Evolutionary conservation across 2,113 vertebrate genomes (phyloP), one percentile per base, ranked within the genome.

Genomic region (Fregata magnificens): DNA sequence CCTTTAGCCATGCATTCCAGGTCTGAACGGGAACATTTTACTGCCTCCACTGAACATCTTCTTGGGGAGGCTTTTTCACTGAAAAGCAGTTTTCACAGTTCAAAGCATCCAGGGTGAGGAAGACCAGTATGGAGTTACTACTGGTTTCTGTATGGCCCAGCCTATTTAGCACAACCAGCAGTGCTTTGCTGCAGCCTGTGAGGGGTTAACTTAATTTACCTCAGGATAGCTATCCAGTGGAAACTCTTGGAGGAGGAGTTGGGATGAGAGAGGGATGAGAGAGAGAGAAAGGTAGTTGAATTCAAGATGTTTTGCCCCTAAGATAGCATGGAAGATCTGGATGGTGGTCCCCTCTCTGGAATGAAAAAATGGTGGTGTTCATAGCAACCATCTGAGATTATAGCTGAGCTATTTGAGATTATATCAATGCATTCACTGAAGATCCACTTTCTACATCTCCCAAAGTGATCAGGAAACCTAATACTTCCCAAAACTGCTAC

Each of bases 401-500:
- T 10, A 55, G 6, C 3, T 82, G 52, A 65, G 9, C 24, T 85
- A 50, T 47, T 24, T 71, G 69, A 83, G 45, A 77, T 77, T 58
- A 16, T 82, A 34, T 36, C 29, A 44, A 16, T 42, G 11, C 3
- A n/a, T 55, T 74, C 42, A 55, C 50, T 67, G 7, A 93, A 71
- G 72, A 84, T 67, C 47, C 42, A 44, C 26, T 90, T 94, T 89
- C 34, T 56, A 45, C 17, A 52, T 71, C 63, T 91, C 65, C 29
- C 32, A 28, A 56, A 79, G 18, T 19, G 40, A 82, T 62, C 21
- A 58, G 79, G 71, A 93, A 88, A 88, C 16, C 28, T 74, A 29
- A 31, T 56, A 85, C 19, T 95, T 93, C 73, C 58, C 78, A n/a
- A 70, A 91, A 72, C 66, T 80, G 92, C 74, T 82, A 69, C 82